Conservation (phyloP, 2,113 vertebrate species). For the Lethenteron camtschaticum region DNA sequence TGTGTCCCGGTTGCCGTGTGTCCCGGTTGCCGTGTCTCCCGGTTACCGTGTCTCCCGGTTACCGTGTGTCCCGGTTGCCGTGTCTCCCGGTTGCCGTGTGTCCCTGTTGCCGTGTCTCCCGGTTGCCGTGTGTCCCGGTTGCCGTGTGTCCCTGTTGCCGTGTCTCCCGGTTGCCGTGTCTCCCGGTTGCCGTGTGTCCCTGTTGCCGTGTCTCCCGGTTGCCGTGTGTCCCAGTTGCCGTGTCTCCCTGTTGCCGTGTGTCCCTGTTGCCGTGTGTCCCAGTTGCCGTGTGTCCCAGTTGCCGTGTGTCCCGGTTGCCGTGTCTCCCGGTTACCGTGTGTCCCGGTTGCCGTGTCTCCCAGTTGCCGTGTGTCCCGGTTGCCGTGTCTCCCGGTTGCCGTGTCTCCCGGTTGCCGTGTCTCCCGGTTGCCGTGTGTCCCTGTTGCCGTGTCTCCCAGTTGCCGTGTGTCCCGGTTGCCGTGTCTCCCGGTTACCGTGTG, state of each 20-base stretch:
- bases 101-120: not conserved
- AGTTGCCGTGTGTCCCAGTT: too few relatives aligned
- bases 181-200: too few relatives aligned
- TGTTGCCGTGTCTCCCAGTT: not conserved
- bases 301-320: not conserved
- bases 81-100: too few relatives aligned
- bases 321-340: not conserved
- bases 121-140: conserved; percentile 4
- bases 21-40: not conserved
- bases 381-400: not conserved
- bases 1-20: not conserved
- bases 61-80: too few relatives aligned
- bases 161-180: not conserved
- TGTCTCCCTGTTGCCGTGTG: not conserved
- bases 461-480: too few relatives aligned
- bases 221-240: not conserved
- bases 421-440: conserved; percentile 1
- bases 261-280: not conserved
- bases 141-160: not conserved
- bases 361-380: too few relatives aligned
- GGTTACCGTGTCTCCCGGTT: not conserved
- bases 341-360: not conserved
- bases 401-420: not conserved
- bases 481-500: not conserved
- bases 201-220: too few relatives aligned